Conservation (phyloP, 2,113 vertebrate genomes). For the Girardinichthys multiradiatus region DNA sequence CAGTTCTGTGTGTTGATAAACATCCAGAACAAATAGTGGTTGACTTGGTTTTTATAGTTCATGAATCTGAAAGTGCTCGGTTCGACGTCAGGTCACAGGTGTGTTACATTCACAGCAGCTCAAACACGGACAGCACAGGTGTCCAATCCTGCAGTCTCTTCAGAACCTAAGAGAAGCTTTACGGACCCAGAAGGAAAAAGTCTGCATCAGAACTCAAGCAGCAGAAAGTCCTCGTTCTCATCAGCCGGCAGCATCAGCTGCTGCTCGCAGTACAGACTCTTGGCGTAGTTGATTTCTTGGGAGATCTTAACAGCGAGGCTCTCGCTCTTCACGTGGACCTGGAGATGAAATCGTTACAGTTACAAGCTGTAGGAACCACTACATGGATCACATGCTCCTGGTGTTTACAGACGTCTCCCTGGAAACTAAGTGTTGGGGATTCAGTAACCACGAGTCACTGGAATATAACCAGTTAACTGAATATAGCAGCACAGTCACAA, state of each 20-base stretch:
- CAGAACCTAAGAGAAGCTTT: not conserved
- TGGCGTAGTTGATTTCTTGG: constrained; percentile 99
- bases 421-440: too few relatives aligned
- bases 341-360: not conserved
- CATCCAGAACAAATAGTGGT: constrained; percentile 5
- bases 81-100: constrained; percentile 6
- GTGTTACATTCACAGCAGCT: constrained; percentile 12
- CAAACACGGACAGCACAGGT: not conserved
- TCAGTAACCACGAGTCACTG: too few relatives aligned
- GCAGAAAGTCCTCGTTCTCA: constrained; percentile 85
- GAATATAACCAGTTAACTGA: too few relatives aligned
- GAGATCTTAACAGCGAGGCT: constrained; percentile 91
- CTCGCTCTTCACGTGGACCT: constrained; percentile 96
- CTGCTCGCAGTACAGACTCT: constrained; percentile 98
- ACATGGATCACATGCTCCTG: too few relatives aligned
- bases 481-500: too few relatives aligned
- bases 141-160: not conserved
- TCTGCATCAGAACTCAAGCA: constrained; percentile 86
- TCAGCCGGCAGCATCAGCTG: constrained; percentile 93
- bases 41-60: not conserved
- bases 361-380: not conserved
- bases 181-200: not conserved
- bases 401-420: too few relatives aligned
- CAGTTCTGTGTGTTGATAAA: constrained; percentile 44
- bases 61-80: not conserved